These are phyloP conservation scores for Rhogogaster chlorosoma DNA, from an alignment of 2,888 invertebrate species.

Conservation along the genomic window DNA sequence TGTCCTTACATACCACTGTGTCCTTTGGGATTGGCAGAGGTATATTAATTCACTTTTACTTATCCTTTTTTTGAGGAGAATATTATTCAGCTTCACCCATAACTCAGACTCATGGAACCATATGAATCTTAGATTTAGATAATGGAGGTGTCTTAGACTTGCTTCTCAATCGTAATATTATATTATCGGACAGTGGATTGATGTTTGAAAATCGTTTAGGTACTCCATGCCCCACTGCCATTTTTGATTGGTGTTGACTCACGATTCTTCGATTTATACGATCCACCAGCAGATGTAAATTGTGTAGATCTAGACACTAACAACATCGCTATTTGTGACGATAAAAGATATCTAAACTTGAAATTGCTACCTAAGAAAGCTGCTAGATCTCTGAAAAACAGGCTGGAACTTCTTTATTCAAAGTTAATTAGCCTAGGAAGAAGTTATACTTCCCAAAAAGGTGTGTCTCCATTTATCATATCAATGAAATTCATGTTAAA, in stretches of 20 bases:
- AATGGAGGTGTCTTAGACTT: not conserved
- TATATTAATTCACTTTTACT: constrained; percentile 64
- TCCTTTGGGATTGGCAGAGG: constrained; percentile 90
- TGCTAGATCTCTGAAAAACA: constrained; percentile 88
- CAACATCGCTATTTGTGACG: constrained; percentile 95
- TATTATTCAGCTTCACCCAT: not conserved
- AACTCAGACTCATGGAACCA: not conserved
- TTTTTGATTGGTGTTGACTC: constrained; percentile 99
- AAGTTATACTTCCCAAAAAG: constrained; percentile 69
- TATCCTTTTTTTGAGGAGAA: not conserved
- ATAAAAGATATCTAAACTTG: constrained; percentile 88
- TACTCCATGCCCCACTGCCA: constrained; percentile 97
- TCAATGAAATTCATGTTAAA: not conserved
- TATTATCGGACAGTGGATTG: not conserved
- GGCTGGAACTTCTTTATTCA: constrained; percentile 88
- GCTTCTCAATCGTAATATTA: not conserved
- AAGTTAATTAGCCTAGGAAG: constrained; percentile 75
- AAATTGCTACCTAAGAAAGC: constrained; percentile 94
- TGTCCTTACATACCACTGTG: constrained; percentile 99
- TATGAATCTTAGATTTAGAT: not conserved
- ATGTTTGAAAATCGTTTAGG: constrained; percentile 88
- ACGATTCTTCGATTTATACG: constrained; percentile 97
- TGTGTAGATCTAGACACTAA: constrained; percentile 99
- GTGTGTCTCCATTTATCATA: constrained; percentile 52
- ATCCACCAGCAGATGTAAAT: constrained; percentile 97